A percentile compares a stretch with the other conserved stretches of the same genome.
phyloP scores from a whole-genome alignment of 2,797 vertebrate genomes.

The Antennarius maculatus region DNA sequence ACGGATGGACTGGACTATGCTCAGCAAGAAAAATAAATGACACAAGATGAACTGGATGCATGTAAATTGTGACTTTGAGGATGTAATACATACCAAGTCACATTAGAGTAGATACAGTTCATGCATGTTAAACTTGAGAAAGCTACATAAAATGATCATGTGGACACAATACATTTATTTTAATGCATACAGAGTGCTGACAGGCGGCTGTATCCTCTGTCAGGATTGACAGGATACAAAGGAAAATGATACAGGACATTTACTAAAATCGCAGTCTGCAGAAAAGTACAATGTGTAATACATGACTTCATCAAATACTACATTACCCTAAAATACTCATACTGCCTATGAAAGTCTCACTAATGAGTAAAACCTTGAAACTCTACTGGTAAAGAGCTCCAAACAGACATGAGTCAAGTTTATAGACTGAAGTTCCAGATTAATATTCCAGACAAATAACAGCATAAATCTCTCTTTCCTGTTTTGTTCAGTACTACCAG shows the following conservation, averaged over 20 bases:
- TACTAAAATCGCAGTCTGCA: constrained; percentile 34
- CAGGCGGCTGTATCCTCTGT: constrained; percentile 7
- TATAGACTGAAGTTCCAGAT: constrained; percentile 5
- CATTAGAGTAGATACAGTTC: background rate
- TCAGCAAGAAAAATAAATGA: constrained; percentile 14
- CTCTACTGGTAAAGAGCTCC: constrained; percentile 15
- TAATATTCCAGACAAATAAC: background rate
- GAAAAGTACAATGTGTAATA: background rate
- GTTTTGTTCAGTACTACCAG: background rate
- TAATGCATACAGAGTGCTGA: background rate
- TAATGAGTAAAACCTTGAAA: constrained; percentile 21
- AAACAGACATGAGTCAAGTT: constrained; percentile 5
- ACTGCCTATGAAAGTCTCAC: constrained; percentile 16
- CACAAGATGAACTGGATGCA: constrained; percentile 7
- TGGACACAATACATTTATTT: background rate
- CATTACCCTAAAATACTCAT: no score
- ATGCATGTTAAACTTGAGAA: constrained; percentile 3
- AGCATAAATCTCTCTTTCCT: background rate
- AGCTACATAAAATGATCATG: background rate
- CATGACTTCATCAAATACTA: constrained; percentile 38
- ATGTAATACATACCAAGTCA: background rate
- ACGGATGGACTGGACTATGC: constrained; percentile 27
- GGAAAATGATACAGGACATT: constrained; percentile 48
- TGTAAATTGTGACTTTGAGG: constrained; percentile 3
- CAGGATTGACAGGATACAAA: constrained; percentile 17